Evolutionary conservation across 2,797 vertebrate genomes (phyloP).

Genomic region (Coilia nasus): DNA sequence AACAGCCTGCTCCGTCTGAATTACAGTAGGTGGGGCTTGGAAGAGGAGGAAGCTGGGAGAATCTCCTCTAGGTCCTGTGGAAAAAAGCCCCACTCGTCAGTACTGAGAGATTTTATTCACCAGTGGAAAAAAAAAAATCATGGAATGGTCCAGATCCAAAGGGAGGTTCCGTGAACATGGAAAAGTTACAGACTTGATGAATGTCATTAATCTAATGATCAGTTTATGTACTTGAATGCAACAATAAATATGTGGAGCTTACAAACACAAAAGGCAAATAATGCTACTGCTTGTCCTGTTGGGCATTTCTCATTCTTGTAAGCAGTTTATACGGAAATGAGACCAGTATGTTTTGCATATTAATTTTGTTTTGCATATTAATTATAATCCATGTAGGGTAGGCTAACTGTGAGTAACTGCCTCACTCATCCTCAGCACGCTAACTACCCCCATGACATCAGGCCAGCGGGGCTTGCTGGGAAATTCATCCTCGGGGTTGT

Average conservation of each 20-base stretch:
- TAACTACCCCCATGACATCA: slow-evolving; percentile 2
- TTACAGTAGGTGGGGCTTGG: too few species aligned
- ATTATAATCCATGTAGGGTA: not conserved
- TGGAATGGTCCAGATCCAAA: not conserved
- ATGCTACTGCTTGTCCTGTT: not conserved
- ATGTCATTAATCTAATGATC: too few species aligned
- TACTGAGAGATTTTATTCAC: not conserved
- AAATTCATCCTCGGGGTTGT: slow-evolving; percentile 3
- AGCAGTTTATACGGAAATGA: not conserved
- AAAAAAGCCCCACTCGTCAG: not conserved
- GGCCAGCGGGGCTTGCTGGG: not conserved
- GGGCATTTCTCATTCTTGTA: not conserved
- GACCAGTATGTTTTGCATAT: not conserved
- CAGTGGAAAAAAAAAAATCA: not conserved
- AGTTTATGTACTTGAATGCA: not conserved
- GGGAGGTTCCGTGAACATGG: not conserved
- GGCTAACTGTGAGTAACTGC: not conserved
- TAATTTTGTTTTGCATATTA: not conserved
- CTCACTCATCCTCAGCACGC: not conserved
- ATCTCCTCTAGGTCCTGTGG: not conserved
- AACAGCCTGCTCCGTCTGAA: too few species aligned
- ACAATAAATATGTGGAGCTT: not conserved
- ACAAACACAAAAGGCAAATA: not conserved
- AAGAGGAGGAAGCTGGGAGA: not conserved
- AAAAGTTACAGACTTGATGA: not conserved